phyloP scores from a whole-genome alignment of 2,888 invertebrate genomes.

The Salpingus planirostris region DNA sequence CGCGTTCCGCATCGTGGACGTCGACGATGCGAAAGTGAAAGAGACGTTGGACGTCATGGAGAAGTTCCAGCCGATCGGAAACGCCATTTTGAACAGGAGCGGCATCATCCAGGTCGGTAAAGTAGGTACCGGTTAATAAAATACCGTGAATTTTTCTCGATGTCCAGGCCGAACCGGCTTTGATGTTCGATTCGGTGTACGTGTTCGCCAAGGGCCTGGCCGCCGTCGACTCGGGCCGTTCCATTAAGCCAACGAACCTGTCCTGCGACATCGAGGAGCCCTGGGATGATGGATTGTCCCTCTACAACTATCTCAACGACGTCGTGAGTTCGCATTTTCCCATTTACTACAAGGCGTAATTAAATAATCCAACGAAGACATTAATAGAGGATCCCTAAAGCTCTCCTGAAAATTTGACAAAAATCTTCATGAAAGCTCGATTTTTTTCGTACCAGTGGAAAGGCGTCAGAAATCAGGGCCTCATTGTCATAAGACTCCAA shows the following conservation, averaged over 20 bases:
- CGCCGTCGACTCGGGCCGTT: constrained; percentile 60
- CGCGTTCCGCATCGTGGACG: constrained; percentile 82
- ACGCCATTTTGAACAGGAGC: constrained; percentile 61
- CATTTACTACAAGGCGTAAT: no score
- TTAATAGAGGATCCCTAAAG: no score
- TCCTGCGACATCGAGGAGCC: constrained; percentile 72
- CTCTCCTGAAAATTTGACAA: no score
- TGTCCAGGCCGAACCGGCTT: constrained; percentile 71
- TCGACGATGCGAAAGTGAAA: constrained; percentile 64
- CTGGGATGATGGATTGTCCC: constrained; percentile 68
- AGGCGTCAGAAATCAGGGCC: no score
- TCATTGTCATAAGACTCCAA: no score
- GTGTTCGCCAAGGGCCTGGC: constrained; percentile 71
- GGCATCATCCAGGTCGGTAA: constrained; percentile 56
- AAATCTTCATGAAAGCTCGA: no score
- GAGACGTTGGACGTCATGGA: constrained; percentile 78
- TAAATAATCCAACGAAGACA: no score
- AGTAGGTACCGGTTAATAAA: background rate
- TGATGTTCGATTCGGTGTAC: constrained; percentile 79
- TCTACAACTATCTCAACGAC: constrained; percentile 67
- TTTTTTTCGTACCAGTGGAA: no score
- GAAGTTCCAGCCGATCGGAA: constrained; percentile 77
- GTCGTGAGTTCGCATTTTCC: no score
- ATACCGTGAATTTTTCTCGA: background rate
- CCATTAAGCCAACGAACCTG: constrained; percentile 62